Conservation (phyloP, 2,797 vertebrate species). For the Lacerta bilineata region DNA sequence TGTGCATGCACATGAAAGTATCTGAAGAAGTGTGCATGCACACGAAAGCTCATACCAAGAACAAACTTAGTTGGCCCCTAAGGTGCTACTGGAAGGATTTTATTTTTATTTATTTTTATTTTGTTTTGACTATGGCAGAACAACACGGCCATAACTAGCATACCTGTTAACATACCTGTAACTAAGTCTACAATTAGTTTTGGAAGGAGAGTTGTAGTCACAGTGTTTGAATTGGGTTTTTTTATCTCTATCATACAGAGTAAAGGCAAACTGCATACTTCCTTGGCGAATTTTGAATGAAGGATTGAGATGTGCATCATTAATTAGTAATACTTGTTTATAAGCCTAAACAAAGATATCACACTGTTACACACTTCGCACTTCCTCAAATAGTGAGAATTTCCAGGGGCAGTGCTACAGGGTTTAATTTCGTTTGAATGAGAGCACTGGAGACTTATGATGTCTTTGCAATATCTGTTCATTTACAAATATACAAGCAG, state of each 20-base stretch:
- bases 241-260: background rate
- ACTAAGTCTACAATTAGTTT: background rate
- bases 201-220: background rate
- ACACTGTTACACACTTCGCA: background rate
- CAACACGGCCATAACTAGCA: too few species aligned
- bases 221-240: background rate
- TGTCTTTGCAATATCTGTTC: conserved; percentile 1
- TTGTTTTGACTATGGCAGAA: too few species aligned
- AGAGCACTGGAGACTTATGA: background rate
- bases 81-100: too few species aligned
- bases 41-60: too few species aligned
- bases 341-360: conserved; percentile 16
- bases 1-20: too few species aligned
- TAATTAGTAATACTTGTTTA: conserved; percentile 23
- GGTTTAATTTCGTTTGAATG: conserved; percentile 6
- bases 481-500: conserved; percentile 24
- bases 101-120: too few species aligned
- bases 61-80: too few species aligned
- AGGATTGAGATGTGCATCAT: background rate
- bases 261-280: background rate
- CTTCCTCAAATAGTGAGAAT: conserved; percentile 9
- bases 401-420: conserved; percentile 5
- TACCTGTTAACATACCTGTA: too few species aligned
- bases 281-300: background rate
- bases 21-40: too few species aligned